Evolutionary conservation across 2,888 invertebrate genomes (phyloP), one percentile per base, ranked within the genome.

Genomic region (Ophion ellenae): DNA sequence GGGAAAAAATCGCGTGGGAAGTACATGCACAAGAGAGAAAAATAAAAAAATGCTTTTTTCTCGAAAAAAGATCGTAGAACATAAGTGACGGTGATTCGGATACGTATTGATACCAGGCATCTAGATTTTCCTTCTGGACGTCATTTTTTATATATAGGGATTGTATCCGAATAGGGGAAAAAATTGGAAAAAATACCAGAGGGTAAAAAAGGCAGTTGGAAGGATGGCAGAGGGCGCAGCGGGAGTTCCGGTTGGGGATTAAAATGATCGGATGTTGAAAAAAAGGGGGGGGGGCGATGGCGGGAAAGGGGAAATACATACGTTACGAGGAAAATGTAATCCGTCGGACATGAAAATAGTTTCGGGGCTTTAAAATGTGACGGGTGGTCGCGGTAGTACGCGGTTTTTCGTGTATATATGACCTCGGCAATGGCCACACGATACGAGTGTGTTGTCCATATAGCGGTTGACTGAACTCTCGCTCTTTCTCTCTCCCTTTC

Each of bases 371-470:
- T 32, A 32, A 47, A 20, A 36, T 53, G 53, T 57, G 76, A 67
- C 66, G 76, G 57, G 76, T 67, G 24, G 20, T 73, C 40, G 45
- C 4, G 36, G 17, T 6, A 11, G n/a, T 64, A 11, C 47, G 66
- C 32, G 70, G 71, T 84, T 81, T 64, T 75, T 17, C 47, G 11
- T 36, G 66, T 53, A 53, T 53, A 53, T 45, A 53, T 45, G 64
- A 66, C 69, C 67, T 24, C 45, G 75, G 69, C 73, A 81, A 84
- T 84, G 81, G 66, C 74, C 57, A 77, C 53, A 63, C 73, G 69
- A 63, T 63, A 81, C 36, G 61, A 61, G 77, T 73, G 73, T 73
- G 81, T 80, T 75, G 84, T 64, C 45, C 80, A 32, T 14, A 32
- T 32, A 61, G 69, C 74, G 74, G 61, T 74, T 17, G 63, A 63